Evolutionary conservation across 2,888 invertebrate species (phyloP), one percentile per base, ranked within the genome.

Genomic region (Netelia inedita): DNA sequence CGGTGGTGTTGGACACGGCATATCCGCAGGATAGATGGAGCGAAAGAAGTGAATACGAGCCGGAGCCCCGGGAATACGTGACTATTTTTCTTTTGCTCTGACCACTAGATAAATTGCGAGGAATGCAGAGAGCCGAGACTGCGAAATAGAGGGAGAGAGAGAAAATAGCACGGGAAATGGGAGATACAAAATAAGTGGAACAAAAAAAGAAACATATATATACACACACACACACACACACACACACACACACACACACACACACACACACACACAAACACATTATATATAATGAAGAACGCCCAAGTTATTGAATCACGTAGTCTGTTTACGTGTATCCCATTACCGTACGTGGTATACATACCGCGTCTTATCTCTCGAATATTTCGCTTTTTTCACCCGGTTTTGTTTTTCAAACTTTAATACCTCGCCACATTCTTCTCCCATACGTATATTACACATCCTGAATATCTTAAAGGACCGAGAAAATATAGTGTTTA

Each of bases 221-320:
- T 59, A 71, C 11, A 72, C 6, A n/a, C 5, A 14, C 11, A 11
- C 14, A n/a, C 53, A 53, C 11, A 61, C 46, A 69, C 69, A 78
- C 23, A 28, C 9, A 9, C 9, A 41, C 9, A 41, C 9, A 41
- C 9, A 41, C 41, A 68, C 41, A 28, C 59, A 53, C 35, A 68
- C 23, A 23, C 10, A 72, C 50, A 9, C 9, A 41, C 41, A 9
- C 9, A 41, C 41, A 41, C 9, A 41, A 6, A 3, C 9, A 9
- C 9, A 79, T n/a, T 81, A 69, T 57, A 53, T 72, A 57, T 83
- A 79, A 57, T 69, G 53, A 14, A 57, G 53, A 76, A 57, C 76
- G 63, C 76, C 28, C 50, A 61, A 83, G 68, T 89, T 89, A 90
- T 90, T 89, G 90, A 89, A 90, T 90, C 90, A 89, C 89, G 89